A percentile compares a stretch with the other conserved stretches of the same genome.
phyloP scores from a whole-genome alignment of 2,888 invertebrate genomes.

The Metellina segmentata region DNA sequence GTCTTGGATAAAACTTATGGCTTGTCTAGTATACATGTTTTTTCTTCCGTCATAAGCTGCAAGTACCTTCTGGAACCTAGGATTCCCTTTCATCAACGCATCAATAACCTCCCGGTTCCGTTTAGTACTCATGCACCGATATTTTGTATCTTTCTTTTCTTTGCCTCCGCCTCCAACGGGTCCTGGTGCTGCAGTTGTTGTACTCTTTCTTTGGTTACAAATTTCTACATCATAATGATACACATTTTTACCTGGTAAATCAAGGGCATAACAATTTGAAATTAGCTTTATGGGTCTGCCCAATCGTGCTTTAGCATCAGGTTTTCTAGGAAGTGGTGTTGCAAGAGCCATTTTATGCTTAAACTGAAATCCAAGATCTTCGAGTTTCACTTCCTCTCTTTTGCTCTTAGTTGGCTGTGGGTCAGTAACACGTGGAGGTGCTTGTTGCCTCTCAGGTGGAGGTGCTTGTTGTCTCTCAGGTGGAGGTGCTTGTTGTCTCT shows the following conservation, averaged over 20 bases:
- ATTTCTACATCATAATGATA: constrained; percentile 83
- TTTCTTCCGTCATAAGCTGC: constrained; percentile 84
- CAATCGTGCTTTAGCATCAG: constrained; percentile 34
- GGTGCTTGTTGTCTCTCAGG: neutral
- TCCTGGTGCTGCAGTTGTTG: constrained; percentile 77
- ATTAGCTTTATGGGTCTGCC: constrained; percentile 63
- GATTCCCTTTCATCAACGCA: constrained; percentile 81
- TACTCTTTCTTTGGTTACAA: constrained; percentile 13
- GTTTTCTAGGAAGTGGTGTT: constrained; percentile 23
- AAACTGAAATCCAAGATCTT: constrained; percentile 59
- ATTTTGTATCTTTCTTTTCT: constrained; percentile 40
- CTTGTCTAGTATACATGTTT: constrained; percentile 83
- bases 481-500: neutral
- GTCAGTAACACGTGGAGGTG: neutral
- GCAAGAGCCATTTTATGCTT: constrained; percentile 21
- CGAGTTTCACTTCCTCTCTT: constrained; percentile 26
- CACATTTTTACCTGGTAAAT: constrained; percentile 83
- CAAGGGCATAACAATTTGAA: constrained; percentile 83
- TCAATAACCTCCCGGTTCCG: constrained; percentile 83
- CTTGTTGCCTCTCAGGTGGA: neutral
- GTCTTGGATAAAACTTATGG: constrained; percentile 79
- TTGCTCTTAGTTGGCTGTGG: neutral
- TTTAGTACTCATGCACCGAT: constrained; percentile 78
- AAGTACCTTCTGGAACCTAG: constrained; percentile 81
- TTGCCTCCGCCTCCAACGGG: constrained; percentile 71